Base-by-base conservation (phyloP, 2,888 invertebrate genomes). In the Diploptera punctata region DNA sequence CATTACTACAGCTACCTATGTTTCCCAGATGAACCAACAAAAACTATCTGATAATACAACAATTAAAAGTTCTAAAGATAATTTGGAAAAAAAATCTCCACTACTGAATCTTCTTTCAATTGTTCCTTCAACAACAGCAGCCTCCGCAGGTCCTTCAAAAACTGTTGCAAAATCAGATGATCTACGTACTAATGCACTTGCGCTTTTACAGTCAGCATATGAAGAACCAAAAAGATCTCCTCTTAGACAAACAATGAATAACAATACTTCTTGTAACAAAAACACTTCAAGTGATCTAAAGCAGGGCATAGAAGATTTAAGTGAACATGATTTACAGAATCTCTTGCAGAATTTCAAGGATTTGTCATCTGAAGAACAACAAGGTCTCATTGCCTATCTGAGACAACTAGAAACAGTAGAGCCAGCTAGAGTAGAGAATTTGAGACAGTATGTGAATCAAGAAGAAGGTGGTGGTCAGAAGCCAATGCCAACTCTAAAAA, bases 271-370 rank as follows among this genome's bases (percentile, higher is more conserved):
- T n/a, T n/a, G 9, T 16, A n/a, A 9, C 9, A 10, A 10, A 16
- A 10, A 52, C 10, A 9, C 9, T 9, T 16, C n/a, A 10, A 52
- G 18, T n/a, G n/a, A n/a, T n/a, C n/a, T n/a, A n/a, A n/a, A n/a
- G n/a, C n/a, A n/a, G n/a, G n/a, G n/a, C n/a, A 90, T 93, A 88
- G 93, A 93, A 77, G 90, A 90, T 13, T 83, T 95, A 9, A 93
- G 93, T 0, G 93, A 95, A 80, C 89, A 91, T 0, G 94, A 95
- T 78, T 81, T 95, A 61, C 93, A 94, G 80, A 91, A 92, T 0
- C 82, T 94, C 1, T 81, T 95, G 71, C 92, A 93, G 80, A 94
- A 94, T 80, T 92, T 92, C 77, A 93, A 93, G 80, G 93, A 93
- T 78, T 82, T 95, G 16, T 91, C 91, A 0, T 88, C 89, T 0